Conservation (phyloP, 2,888 invertebrate genomes). For the Xestia c-nigrum region DNA sequence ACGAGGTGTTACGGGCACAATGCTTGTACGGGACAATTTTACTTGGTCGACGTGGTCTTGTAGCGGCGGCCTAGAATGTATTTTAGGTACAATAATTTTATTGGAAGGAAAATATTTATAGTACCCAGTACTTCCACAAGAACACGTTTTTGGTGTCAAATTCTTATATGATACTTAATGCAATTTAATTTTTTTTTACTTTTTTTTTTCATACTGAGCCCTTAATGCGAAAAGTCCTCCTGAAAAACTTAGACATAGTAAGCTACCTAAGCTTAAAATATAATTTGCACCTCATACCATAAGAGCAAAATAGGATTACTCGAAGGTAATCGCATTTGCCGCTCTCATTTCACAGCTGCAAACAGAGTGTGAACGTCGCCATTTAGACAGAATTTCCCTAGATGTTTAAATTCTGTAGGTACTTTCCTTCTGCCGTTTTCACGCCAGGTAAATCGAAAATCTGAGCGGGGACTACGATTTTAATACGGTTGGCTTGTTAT, state of each 20-base stretch:
- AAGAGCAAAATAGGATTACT: slow-evolving; percentile 42
- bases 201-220: neutral
- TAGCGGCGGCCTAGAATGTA: slow-evolving; percentile 60
- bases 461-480: slow-evolving; percentile 10
- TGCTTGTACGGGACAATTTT: slow-evolving; percentile 52
- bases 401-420: slow-evolving; percentile 47
- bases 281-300: slow-evolving; percentile 26
- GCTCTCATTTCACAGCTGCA: slow-evolving; percentile 36
- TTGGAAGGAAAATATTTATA: neutral
- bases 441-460: slow-evolving; percentile 37
- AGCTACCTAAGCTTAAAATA: slow-evolving; percentile 11
- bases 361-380: slow-evolving; percentile 34
- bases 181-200: too few relatives aligned
- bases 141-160: neutral
- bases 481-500: slow-evolving; percentile 17
- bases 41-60: slow-evolving; percentile 69
- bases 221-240: neutral
- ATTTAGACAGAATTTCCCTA: slow-evolving; percentile 47
- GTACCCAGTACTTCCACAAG: neutral
- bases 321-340: slow-evolving; percentile 53
- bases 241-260: neutral
- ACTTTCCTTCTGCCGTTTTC: slow-evolving; percentile 8
- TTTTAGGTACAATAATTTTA: slow-evolving; percentile 39
- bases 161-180: neutral
- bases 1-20: slow-evolving; percentile 67